Evolutionary conservation across 1,140 invertebrate genomes (phyloP), one percentile per base, ranked within the genome.

Genomic region (Drosophila nasuta): DNA sequence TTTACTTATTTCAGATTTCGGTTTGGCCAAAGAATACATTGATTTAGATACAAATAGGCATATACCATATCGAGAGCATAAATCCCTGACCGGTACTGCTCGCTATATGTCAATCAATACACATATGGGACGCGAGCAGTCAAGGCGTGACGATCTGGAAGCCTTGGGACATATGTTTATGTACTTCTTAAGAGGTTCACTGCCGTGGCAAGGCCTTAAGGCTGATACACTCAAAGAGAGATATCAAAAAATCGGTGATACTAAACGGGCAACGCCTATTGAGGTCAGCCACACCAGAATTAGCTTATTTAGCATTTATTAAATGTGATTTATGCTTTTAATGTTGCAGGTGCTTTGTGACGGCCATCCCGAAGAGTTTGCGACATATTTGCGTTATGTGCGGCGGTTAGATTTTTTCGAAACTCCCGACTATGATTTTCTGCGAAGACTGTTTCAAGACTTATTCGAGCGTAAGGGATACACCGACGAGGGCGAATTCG

Each of bases 51-150:
- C 97, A 93, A 98, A 99, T 95, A 99, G 99, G 95, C 99, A 99
- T 95, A 99, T 99, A 95, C 98, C 98, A 86, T 99, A 99, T 94
- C 96, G 98, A 95, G 99, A 99, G 95, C 98, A 99, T 95, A 99
- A 99, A 94, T 99, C 98, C 93, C 95, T 99, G 90, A 99, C 99
- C 60, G 97, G 97, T 74, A 97, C 99, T 78, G 98, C 98, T 85
- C 96, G 99, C 93, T 99, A 99, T 94, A 99, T 99, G 99, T 99
- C 98, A 93, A 99, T 99, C 93, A 99, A 99, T 93, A 99, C 99
- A 92, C 99, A 99, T 95, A 96, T 99, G 95, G 99, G 99, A 91
- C 99, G 99, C 97, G 99, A 99, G 94, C 99, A 99, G 96, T 99
- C 98, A 92, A 95, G 99, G 93, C 95, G 99, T 93, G 99, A 99